Evolutionary conservation across 1,140 invertebrate genomes (phyloP), one percentile per base, ranked within the genome.

Genomic region (Sinonovacula constricta): DNA sequence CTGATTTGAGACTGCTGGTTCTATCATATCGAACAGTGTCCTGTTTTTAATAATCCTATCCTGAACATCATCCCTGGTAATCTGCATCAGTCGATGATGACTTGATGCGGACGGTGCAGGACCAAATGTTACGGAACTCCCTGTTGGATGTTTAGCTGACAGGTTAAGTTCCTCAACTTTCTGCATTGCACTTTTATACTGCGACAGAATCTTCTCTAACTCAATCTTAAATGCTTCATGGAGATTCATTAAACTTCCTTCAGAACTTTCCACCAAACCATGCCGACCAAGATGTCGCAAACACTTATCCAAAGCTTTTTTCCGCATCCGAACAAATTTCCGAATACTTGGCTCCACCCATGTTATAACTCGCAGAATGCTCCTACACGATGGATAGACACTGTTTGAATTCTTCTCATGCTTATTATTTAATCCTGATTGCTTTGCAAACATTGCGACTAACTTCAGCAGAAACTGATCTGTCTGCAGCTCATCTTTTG

Each of bases 11-110:
- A 93, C 83, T 2, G 92, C 92, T 10, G 93, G 93, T 88, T 98
- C 96, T 56, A 97, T 92, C 34, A 96, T 94, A 81, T 97, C 97
- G 56, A 97, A 91, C 28, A 98, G 90, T 0, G 95, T 95, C 90
- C 97, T 97, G 91, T 98, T 98, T 91, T 97, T 96, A 82, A 97
- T 97, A 22, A 98, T 92, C 3, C 97, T 91, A 78, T 96, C 94
- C 89, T 98, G 96, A 56, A 93, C 92, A 60, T 92, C 91, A 10
- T 93, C 93, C 85, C 96, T 94, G 51, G 94, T 94, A 30, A 97
- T 93, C 53, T 95, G 95, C 69, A 98, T 91, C 34, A 97, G 94
- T 36, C 97, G 92, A 91, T 98, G 97, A 91, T 98, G 97, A 24
- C 95, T 97, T 0, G 95, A 95, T 56, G 95, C 94, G 0, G 96